Evolutionary conservation across 2,888 invertebrate species (phyloP).

Genomic region (Dynastes hyllus): DNA sequence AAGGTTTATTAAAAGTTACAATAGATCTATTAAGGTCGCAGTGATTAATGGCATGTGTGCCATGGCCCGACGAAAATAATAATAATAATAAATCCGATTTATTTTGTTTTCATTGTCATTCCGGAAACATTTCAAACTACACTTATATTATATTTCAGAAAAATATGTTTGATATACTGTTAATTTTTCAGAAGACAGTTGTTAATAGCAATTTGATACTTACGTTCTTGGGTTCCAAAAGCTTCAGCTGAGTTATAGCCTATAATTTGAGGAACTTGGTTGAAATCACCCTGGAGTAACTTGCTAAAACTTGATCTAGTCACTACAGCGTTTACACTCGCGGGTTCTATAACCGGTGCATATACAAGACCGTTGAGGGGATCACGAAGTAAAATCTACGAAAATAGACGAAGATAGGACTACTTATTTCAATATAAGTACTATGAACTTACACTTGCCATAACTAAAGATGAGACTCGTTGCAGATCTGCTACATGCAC

Average conservation of each 20-base stretch:
- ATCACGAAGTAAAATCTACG: background rate
- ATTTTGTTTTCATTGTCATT: no score
- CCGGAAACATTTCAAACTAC: no score
- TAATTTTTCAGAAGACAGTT: no score
- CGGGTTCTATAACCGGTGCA: constrained; percentile 62
- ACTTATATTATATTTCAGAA: no score
- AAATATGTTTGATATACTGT: no score
- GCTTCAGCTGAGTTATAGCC: constrained; percentile 58
- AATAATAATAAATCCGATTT: no score
- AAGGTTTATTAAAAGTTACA: no score
- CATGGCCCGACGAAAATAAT: no score
- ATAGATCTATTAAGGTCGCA: no score
- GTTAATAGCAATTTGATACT: background rate
- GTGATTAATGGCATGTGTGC: no score
- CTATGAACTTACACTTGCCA: constrained; percentile 23
- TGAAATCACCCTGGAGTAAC: constrained; percentile 53
- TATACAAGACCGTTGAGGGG: constrained; percentile 61
- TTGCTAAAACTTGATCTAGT: constrained; percentile 58
- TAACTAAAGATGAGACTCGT: background rate
- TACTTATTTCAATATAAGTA: no score
- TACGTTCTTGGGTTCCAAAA: constrained; percentile 50
- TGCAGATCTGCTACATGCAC: constrained; percentile 49
- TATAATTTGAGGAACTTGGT: constrained; percentile 56
- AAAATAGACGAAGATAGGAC: no score
- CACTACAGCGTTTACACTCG: constrained; percentile 62